Base-by-base conservation (phyloP, 2,888 invertebrate species). In the Lumbricus terrestris region DNA sequence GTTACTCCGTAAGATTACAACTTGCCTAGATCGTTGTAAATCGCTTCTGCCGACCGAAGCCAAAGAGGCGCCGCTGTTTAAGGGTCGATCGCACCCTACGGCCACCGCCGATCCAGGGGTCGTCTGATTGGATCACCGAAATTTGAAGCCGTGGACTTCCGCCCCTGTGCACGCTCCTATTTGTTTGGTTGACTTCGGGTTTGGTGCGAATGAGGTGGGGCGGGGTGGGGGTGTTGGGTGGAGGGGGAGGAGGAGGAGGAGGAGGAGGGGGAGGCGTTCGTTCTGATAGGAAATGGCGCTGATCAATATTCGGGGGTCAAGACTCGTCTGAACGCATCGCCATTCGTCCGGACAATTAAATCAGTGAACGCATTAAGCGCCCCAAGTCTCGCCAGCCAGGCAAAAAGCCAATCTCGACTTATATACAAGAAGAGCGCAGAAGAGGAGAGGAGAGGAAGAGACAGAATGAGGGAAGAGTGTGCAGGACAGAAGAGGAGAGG, bases 401-500 rank as follows among this genome's bases (percentile, higher is more conserved):
- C 69, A 69, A 69, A n/a, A n/a, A 69, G 69, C 69, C 69, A 69
- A 69, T 69, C 69, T 69, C n/a, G 69, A 69, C 69, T n/a, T 69
- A n/a, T 69, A 69, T 11, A n/a, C n/a, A n/a, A n/a, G 16, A 11
- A n/a, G 29, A 69, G n/a, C 11, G n/a, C 29, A 16, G 69, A 0
- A 13, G 13, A 13, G 69, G 69, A 69, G 69, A 69, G 6, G n/a
- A 69, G 69, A 69, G 8, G 69, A 69, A 23, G 23, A 11, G 47
- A 47, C 23, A 47, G 23, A 23, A 47, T 6, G 23, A 47, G 47
- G 8, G 0, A 47, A n/a, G n/a, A n/a, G n/a, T n/a, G n/a, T n/a
- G 47, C 5, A 47, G 47, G 23, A 23, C 23, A 47, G 47, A 11
- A 23, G 47, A 47, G 47, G 23, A 23, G 3, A 23, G 47, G 23